phyloP scores from a whole-genome alignment of 2,888 invertebrate genomes.

The Xylocampa areola region DNA sequence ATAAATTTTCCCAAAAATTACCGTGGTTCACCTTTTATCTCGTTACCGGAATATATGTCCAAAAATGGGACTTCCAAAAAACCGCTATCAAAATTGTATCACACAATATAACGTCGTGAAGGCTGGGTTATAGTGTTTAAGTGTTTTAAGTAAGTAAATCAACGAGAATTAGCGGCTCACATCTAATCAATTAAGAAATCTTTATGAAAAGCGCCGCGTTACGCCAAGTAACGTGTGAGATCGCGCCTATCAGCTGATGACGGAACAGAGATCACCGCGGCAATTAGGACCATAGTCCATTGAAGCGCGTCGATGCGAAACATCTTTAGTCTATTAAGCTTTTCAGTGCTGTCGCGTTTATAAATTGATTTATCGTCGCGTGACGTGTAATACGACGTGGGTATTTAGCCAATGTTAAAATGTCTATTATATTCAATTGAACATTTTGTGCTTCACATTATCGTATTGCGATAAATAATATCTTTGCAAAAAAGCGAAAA shows the following conservation, averaged over 20 bases:
- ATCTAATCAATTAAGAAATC: constrained; percentile 52
- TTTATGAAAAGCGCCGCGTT: constrained; percentile 45
- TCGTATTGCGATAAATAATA: too few relatives aligned
- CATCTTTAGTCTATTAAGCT: constrained; percentile 39
- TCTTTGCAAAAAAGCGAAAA: too few relatives aligned
- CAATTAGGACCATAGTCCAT: constrained; percentile 45
- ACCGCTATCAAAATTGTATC: constrained; percentile 10
- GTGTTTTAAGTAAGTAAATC: constrained; percentile 40
- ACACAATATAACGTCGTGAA: constrained; percentile 7
- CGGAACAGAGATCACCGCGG: constrained; percentile 42
- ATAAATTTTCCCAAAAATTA: constrained; percentile 24
- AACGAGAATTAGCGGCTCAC: constrained; percentile 53
- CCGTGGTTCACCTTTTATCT: constrained; percentile 39
- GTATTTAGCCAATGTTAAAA: too few relatives aligned
- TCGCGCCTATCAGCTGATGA: constrained; percentile 41
- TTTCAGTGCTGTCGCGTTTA: constrained; percentile 27
- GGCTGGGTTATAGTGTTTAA: constrained; percentile 14
- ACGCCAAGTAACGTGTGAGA: constrained; percentile 44
- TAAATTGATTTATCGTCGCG: constrained; percentile 52
- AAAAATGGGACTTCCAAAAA: constrained; percentile 16
- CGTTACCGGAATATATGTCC: constrained; percentile 12
- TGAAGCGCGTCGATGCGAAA: constrained; percentile 32
- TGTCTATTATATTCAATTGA: too few relatives aligned
- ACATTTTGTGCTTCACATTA: too few relatives aligned
- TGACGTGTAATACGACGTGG: neutral